Conservation (phyloP, 2,888 invertebrate species). For the Ophion ventricosus region DNA sequence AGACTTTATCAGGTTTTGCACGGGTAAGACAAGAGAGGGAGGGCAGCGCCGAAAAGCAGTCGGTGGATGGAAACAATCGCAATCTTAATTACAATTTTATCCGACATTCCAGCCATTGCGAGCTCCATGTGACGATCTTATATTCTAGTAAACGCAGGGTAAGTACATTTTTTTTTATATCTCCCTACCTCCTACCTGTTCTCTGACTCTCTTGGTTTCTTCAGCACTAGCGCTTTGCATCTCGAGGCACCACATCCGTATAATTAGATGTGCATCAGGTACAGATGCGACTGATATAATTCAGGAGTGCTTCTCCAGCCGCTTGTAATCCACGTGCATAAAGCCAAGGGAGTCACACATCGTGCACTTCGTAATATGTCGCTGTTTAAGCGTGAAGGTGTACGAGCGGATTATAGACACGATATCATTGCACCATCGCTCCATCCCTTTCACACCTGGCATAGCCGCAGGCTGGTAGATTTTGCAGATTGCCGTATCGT, state of each 20-base stretch:
- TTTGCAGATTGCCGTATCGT: slow-evolving; percentile 64
- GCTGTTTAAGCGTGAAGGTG: slow-evolving; percentile 12
- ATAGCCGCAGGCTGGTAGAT: slow-evolving; percentile 62
- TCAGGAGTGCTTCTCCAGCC: slow-evolving; percentile 22
- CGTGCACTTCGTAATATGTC: slow-evolving; percentile 34
- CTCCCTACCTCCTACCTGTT: neutral
- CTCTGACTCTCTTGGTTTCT: slow-evolving; percentile 1
- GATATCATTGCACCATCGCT: slow-evolving; percentile 45
- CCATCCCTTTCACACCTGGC: slow-evolving; percentile 54
- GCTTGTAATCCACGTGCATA: too few relatives aligned
- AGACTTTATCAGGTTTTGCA: slow-evolving; percentile 15
- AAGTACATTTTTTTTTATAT: slow-evolving; percentile 34
- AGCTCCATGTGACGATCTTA: slow-evolving; percentile 44
- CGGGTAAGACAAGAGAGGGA: slow-evolving; percentile 19
- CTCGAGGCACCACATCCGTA: slow-evolving; percentile 46
- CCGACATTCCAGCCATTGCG: slow-evolving; percentile 48
- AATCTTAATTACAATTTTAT: slow-evolving; percentile 70
- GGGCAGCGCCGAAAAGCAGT: slow-evolving; percentile 56
- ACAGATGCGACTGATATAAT: slow-evolving; percentile 39
- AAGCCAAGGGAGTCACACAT: too few relatives aligned
- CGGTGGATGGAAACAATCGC: slow-evolving; percentile 61
- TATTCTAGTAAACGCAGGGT: slow-evolving; percentile 15
- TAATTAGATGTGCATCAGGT: slow-evolving; percentile 67
- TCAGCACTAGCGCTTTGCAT: slow-evolving; percentile 12
- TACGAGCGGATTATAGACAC: slow-evolving; percentile 25